These are phyloP conservation scores for Drosophila sucinea DNA, from an alignment of 1,140 invertebrate genomes.

Conservation along the genomic window DNA sequence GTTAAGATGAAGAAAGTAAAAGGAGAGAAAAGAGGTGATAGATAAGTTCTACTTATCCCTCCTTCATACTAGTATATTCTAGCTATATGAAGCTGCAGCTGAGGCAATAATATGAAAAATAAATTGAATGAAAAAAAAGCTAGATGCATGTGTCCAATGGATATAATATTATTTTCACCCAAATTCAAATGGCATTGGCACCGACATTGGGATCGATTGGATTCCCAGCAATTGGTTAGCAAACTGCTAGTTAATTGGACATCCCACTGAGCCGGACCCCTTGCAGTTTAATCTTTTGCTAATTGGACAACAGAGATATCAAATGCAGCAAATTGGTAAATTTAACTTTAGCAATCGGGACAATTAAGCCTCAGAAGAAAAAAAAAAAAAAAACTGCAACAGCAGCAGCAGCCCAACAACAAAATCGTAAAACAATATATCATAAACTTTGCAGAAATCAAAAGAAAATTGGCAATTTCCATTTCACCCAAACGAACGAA, in stretches of 20 bases:
- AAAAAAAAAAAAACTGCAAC: not conserved
- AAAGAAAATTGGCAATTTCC: conserved; percentile 24
- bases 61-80: no score
- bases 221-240: conserved; percentile 4
- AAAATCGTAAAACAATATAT: conserved; percentile 19
- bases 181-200: not conserved
- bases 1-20: no score
- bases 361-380: conserved; percentile 33
- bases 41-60: no score
- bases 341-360: conserved; percentile 42
- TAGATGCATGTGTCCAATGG: no score
- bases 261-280: conserved; percentile 26
- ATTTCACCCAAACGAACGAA: not conserved
- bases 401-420: not conserved
- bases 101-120: no score
- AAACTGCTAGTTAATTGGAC: conserved; percentile 38
- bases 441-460: conserved; percentile 32
- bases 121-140: no score
- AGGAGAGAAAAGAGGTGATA: no score
- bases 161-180: not conserved
- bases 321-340: conserved; percentile 41
- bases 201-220: not conserved
- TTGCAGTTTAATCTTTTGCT: conserved; percentile 29
- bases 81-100: no score
- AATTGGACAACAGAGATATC: conserved; percentile 41